Percentiles rank a stretch among this genome's conserved stretches.
Evolutionary conservation across 2,888 invertebrate genomes (phyloP).

Genomic region (Philaethria dido): DNA sequence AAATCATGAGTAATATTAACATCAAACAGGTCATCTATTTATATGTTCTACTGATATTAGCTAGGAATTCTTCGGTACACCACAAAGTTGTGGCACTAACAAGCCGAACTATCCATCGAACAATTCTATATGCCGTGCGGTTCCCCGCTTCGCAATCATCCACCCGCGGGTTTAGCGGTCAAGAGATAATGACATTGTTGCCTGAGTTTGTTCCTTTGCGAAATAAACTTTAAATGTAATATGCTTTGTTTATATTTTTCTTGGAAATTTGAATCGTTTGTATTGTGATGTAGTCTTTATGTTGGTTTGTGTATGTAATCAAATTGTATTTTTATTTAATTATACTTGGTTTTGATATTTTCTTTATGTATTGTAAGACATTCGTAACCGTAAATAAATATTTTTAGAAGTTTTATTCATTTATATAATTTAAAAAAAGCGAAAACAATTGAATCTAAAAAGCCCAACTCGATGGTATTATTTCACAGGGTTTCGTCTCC

Average conservation of each 20-base stretch:
- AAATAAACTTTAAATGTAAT: neutral
- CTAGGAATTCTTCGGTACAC: slow-evolving; percentile 49
- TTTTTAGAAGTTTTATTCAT: too few species aligned
- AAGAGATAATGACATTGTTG: slow-evolving; percentile 36
- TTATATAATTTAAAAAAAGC: too few species aligned
- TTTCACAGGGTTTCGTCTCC: too few species aligned
- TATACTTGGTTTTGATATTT: too few species aligned
- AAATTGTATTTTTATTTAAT: neutral
- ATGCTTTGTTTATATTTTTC: neutral
- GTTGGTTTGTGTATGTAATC: too few species aligned
- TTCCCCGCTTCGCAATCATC: slow-evolving; percentile 37
- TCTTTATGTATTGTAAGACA: too few species aligned
- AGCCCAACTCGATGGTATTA: too few species aligned
- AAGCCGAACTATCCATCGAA: slow-evolving; percentile 50
- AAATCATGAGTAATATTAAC: neutral
- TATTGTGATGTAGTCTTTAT: neutral
- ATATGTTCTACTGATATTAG: neutral
- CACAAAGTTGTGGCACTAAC: slow-evolving; percentile 48
- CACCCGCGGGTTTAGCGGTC: slow-evolving; percentile 32
- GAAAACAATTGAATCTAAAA: too few species aligned
- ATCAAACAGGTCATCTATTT: slow-evolving; percentile 5
- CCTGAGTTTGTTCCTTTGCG: neutral
- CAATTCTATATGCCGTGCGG: slow-evolving; percentile 54
- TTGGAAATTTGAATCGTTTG: neutral
- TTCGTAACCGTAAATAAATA: too few species aligned